Evolutionary conservation across 1,140 invertebrate species (phyloP), one percentile per base, ranked within the genome.

Genomic region (Philopotamus ludificatus): DNA sequence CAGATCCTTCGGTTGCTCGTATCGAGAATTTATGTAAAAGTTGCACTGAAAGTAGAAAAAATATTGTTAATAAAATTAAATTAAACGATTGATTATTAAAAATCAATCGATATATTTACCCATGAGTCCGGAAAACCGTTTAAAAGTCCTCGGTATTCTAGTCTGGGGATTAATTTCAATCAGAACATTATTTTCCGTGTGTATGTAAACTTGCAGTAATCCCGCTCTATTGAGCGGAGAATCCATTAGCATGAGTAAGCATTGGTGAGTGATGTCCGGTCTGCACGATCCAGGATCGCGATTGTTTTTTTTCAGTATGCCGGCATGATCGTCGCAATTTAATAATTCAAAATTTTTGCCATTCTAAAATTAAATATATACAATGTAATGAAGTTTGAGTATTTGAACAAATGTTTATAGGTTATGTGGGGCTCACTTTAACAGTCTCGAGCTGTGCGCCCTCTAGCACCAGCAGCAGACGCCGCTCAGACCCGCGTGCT

Each of bases 121-220:
- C 89, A 99, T 99, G 15, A 99, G 79, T 42, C 96, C 97, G 74
- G 95, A 94, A 86, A 99, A 99, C 74, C 97, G 84, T 75, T 98
- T 97, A 75, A 97, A 99, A 10, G 97, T 99, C 72, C 97, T 85
- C 0, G 98, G 98, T 75, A 99, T 97, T 74, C 97, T 87, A 7
- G 96, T 99, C 79, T 98, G 96, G 45, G 98, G 97, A 82, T 97
- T 96, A 20, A 99, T 88, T 89, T 99, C 95, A 73, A 99, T 99
- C 0, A 99, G 80, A 44, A 98, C 95, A 87, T 99, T 99, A 74
- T 94, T 92, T 72, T 90, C 92, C 39, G 97, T 99, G 70, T 94
- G 93, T 65, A 99, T 85, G 75, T 97, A 99, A 0, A 99, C 94
- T 83, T 93, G 91, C 12, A 94, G 75, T 8, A 94, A 76, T 12